phyloP scores from a whole-genome alignment of 2,797 vertebrate species.

The Sarcoramphus papa region DNA sequence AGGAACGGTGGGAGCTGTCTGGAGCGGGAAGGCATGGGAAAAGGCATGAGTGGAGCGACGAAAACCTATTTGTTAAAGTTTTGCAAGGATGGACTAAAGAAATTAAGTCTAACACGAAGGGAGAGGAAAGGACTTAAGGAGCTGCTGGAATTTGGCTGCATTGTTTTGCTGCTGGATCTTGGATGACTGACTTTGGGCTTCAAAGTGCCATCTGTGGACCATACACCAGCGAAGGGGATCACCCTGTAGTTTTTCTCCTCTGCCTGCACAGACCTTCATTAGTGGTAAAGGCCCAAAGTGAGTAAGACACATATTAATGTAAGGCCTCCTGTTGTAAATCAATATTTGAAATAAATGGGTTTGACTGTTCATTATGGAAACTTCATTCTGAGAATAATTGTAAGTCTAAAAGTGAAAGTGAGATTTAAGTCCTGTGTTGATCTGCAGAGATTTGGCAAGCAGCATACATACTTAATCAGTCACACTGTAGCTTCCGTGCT shows the following conservation, averaged over 20 bases:
- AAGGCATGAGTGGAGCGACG: not conserved
- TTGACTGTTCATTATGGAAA: conserved; percentile 61
- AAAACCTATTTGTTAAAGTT: not conserved
- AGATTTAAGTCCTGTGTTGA: conserved; percentile 59
- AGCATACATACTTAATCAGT: conserved; percentile 49
- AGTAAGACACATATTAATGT: conserved; percentile 29
- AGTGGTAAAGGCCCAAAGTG: conserved; percentile 34
- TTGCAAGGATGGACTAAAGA: not conserved
- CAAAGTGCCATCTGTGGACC: not conserved
- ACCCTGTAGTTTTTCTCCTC: not conserved
- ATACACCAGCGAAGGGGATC: not conserved
- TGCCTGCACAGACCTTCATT: conserved; percentile 26
- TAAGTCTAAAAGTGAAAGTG: conserved; percentile 60
- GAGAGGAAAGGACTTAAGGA: not conserved
- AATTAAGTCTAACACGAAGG: not conserved
- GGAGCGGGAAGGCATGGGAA: not conserved
- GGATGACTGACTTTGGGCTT: not conserved
- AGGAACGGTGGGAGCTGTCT: not conserved
- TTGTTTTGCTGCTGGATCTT: not conserved
- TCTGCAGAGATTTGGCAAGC: conserved; percentile 61
- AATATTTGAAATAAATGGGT: conserved; percentile 65
- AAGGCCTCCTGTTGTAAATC: conserved; percentile 61
- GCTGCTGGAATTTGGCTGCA: not conserved
- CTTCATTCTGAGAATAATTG: conserved; percentile 61
- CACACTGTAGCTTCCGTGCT: not conserved